Percentiles rank a stretch among this genome's conserved stretches.
phyloP scores from a whole-genome alignment of 1,140 invertebrate species.

The Platorchestia sp. region DNA sequence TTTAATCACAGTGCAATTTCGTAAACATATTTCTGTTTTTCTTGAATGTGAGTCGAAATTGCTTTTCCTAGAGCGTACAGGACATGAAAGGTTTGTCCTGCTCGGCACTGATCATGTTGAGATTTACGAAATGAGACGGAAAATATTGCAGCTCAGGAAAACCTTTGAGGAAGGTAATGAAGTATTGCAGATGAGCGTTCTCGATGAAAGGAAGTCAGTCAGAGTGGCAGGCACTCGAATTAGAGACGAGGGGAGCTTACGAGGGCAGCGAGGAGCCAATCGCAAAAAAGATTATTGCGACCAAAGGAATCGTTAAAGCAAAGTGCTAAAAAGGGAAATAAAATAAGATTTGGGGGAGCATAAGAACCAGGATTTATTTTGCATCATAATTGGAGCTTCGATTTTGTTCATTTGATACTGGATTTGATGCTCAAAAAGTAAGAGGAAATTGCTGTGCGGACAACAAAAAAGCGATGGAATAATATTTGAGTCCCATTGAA shows the following conservation, averaged over 20 bases:
- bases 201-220: not conserved
- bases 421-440: not conserved
- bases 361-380: not conserved
- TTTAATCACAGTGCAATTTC: not conserved
- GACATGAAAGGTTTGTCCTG: not conserved
- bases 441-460: too few relatives aligned
- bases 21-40: not conserved
- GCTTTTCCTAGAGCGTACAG: not conserved
- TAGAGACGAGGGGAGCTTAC: not conserved
- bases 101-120: not conserved
- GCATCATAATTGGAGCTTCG: not conserved
- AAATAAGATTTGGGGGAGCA: not conserved
- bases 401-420: not conserved
- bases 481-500: too few relatives aligned
- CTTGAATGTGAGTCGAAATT: not conserved
- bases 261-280: not conserved
- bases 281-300: not conserved
- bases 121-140: not conserved
- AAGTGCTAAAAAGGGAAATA: not conserved
- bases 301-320: not conserved
- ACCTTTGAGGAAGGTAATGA: not conserved
- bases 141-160: not conserved
- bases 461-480: too few relatives aligned
- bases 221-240: not conserved
- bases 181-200: not conserved